Percentiles rank a stretch among this genome's conserved stretches.
Evolutionary conservation across 1,140 invertebrate species (phyloP).

Genomic region (Drosophila paulistorum): DNA sequence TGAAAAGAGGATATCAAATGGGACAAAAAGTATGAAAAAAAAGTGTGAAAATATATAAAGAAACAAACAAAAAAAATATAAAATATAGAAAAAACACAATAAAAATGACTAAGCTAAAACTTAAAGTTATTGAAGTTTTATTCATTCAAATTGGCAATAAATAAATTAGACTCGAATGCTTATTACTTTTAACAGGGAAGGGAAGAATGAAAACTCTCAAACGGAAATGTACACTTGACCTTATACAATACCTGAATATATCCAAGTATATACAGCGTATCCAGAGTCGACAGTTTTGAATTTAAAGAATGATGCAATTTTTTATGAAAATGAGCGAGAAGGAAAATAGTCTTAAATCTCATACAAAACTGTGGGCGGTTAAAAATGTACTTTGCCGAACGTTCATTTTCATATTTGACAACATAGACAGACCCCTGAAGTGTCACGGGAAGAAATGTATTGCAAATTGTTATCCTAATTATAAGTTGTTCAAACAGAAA

Average conservation of each 20-base stretch:
- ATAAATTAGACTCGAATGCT: too few species aligned
- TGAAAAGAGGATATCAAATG: constrained; percentile 27
- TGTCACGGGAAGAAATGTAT: too few species aligned
- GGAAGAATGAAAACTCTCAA: too few species aligned
- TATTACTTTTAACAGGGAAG: neutral
- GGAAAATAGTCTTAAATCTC: neutral
- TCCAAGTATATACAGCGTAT: too few species aligned
- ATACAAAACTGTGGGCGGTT: neutral
- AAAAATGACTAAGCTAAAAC: constrained; percentile 74
- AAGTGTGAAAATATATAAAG: constrained; percentile 58
- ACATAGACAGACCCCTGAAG: too few species aligned
- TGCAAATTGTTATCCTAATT: too few species aligned
- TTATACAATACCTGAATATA: too few species aligned
- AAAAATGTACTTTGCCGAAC: too few species aligned
- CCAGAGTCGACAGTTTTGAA: too few species aligned
- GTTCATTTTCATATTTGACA: too few species aligned
- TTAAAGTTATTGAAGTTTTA: neutral
- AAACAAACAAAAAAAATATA: constrained; percentile 43
- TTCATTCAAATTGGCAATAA: neutral
- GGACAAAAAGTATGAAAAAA: constrained; percentile 47
- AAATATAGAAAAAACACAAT: constrained; percentile 56
- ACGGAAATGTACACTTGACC: too few species aligned
- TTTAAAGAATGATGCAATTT: neutral
- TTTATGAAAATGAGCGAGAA: neutral
- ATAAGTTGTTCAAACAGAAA: too few species aligned